Evolutionary conservation across 2,888 invertebrate species (phyloP), one percentile per base, ranked within the genome.

Genomic region (Coenonympha glycerion): DNA sequence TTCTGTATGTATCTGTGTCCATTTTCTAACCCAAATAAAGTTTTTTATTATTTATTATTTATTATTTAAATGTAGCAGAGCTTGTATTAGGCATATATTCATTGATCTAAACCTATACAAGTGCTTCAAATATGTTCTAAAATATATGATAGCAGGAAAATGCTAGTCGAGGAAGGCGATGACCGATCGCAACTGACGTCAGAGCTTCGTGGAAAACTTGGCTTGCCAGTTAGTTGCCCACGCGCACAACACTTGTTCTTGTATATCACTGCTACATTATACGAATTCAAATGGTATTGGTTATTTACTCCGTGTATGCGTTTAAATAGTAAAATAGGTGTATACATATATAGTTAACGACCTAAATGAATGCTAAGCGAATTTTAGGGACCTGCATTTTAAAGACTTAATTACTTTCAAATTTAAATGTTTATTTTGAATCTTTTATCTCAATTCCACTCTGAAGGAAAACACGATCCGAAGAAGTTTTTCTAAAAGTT

Each of bases 181-280:
- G 79, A 77, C 73, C 59, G 68, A 57, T 60, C 48, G 60, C 44
- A 45, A 64, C 53, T 82, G 78, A 83, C 83, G 82, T 82, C 81
- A 82, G 37, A 62, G 54, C 24, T 82, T 83, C 84, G 74, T 73
- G 79, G 83, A 82, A 83, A 81, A 77, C 69, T 73, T 73, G 41
- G 61, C 55, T 56, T 56, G n/a, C n/a, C n/a, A n/a, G n/a, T n/a
- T n/a, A n/a, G n/a, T n/a, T n/a, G 57, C 51, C 46, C 62, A 55
- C 59, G 56, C 56, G 49, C 55, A 53, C 53, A 53, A 53, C 53
- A 53, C 49, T 55, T 49, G 49, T 39, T 45, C 51, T 49, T 49
- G 39, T 52, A 31, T 50, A 53, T 51, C 46, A 56, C 49, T 39
- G 48, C 31, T 44, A 13, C 37, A 45, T 41, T 31, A 34, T 40